Percentiles rank a stretch among this genome's conserved stretches.
phyloP scores from a whole-genome alignment of 2,888 invertebrate genomes.

The Labia minor region DNA sequence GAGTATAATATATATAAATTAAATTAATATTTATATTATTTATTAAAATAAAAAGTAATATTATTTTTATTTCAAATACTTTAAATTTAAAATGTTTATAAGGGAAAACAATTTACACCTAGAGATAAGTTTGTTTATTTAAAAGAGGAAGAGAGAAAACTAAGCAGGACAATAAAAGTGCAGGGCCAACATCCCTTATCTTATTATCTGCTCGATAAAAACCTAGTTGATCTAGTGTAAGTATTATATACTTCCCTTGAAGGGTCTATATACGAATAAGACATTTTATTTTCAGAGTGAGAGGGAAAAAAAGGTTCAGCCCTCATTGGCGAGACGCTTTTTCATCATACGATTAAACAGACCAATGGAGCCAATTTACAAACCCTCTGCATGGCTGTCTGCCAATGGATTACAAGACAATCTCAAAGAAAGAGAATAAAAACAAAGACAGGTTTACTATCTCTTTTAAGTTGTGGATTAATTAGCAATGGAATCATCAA shows the following conservation, averaged over 20 bases:
- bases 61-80: too few species aligned
- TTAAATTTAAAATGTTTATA: too few species aligned
- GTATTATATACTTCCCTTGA: neutral
- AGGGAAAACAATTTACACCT: too few species aligned
- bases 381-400: neutral
- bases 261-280: neutral
- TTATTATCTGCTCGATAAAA: neutral
- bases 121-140: too few species aligned
- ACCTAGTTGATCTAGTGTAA: conserved; percentile 13
- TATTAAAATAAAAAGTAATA: too few species aligned
- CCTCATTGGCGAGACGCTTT: neutral
- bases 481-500: too few species aligned
- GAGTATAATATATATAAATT: too few species aligned
- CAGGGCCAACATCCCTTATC: neutral
- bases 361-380: neutral
- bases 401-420: too few species aligned
- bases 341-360: conserved; percentile 7
- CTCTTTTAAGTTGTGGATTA: too few species aligned
- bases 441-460: too few species aligned
- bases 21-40: too few species aligned
- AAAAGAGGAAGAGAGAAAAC: neutral
- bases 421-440: too few species aligned
- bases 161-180: neutral
- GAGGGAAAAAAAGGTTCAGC: neutral
- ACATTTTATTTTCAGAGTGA: neutral